Base-by-base conservation (phyloP, 2,888 invertebrate species). In the Pocota personata region DNA sequence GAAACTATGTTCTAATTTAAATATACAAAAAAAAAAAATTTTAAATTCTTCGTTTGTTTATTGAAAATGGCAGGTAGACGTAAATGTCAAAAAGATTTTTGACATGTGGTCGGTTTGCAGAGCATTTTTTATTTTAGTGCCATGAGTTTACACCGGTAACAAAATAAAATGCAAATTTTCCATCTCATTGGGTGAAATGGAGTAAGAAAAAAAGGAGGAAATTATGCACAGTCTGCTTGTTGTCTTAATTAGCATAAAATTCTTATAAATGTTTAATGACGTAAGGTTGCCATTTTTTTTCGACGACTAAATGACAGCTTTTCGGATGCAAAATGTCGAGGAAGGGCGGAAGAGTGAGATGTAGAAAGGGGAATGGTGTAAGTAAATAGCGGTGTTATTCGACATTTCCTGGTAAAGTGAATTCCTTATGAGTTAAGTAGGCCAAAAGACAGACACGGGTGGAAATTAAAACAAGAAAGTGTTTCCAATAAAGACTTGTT, bases 241-340 rank as follows among this genome's bases (percentile, higher is more conserved):
- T 43, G 21, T n/a, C 55, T 57, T 69, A 55, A 69, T 69, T 69
- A 69, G 55, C 69, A 69, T 69, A 69, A 69, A 43, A 43, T 57
- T 57, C 55, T 57, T 30, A 43, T 69, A 30, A 69, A 69, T 69
- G 55, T 69, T 40, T 57, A 55, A 69, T 69, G 55, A 57, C 69
- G 55, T 43, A 57, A 69, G 55, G 69, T 32, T 52, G 55, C 30
- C n/a, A 16, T 55, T 27, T n/a, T 57, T 37, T 58, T 58, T 52
- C 1, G 7, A n/a, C 6, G n/a, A 37, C 14, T 43, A 40, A 69
- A 55, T 69, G 55, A 55, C 55, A 55, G 30, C 35, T 30, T 43
- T 16, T 35, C 35, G n/a, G 55, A 27, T 55, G 69, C 43, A 69
- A 43, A 55, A 30, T 40, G 55, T 32, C n/a, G n/a, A 16, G 10